Conservation (phyloP, 1,140 invertebrate species). For the Gonioctena quinquepunctata region DNA sequence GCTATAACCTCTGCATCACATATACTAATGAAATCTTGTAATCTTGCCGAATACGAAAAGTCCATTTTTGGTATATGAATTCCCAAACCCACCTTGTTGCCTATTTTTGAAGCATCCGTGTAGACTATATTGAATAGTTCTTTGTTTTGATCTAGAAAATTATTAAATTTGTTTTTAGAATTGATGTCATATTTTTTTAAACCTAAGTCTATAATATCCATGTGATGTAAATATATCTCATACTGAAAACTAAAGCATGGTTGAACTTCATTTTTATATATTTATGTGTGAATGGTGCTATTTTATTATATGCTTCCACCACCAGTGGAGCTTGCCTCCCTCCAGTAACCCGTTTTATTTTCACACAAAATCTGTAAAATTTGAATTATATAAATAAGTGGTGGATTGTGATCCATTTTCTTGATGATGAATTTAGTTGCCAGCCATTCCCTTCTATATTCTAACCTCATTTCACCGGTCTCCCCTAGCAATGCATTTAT, state of each 20-base stretch:
- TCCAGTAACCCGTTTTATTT: background rate
- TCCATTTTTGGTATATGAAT: constrained; percentile 10
- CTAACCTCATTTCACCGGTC: constrained; percentile 7
- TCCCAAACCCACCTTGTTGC: background rate
- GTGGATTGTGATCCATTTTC: too few species aligned
- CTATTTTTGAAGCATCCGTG: constrained; percentile 25
- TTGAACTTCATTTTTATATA: too few species aligned
- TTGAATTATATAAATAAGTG: background rate
- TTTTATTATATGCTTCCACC: too few species aligned
- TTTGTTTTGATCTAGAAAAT: background rate
- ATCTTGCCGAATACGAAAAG: constrained; percentile 5
- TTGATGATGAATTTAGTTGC: constrained; percentile 13
- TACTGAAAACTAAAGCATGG: background rate
- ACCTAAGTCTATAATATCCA: background rate
- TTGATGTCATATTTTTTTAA: background rate
- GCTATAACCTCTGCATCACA: constrained; percentile 23
- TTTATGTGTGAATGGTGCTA: too few species aligned
- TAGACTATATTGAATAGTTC: constrained; percentile 5
- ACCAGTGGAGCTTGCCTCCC: background rate
- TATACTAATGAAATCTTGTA: background rate
- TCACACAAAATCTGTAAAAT: background rate
- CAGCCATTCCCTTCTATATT: constrained; percentile 13
- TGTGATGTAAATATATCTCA: background rate
- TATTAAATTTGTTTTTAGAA: constrained; percentile 1
- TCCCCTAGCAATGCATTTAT: constrained; percentile 23